Base-by-base conservation (phyloP, 1,140 invertebrate genomes). In the Lepidotrigona ventralis region DNA sequence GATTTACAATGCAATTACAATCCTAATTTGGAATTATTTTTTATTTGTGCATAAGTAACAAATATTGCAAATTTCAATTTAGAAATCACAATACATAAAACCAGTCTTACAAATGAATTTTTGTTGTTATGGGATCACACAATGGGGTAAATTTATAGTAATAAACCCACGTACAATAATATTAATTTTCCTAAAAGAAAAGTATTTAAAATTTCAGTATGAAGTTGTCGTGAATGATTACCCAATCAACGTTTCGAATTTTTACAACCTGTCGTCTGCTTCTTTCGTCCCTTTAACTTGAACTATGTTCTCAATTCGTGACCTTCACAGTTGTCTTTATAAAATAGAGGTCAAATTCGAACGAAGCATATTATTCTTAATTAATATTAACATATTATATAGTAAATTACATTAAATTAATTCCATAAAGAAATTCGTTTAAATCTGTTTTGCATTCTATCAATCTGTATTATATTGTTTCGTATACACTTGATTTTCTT, bases 321-420 rank as follows among this genome's bases (percentile, higher is more conserved):
- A 92, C 91, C 91, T 92, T 91, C 88, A 85, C 76, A 86, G 53
- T 82, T 83, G 84, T 79, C 84, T 80, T 75, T 74, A 66, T 70
- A 71, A 63, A 83, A 54, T 90, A 92, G 90, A 92, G 91, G 91
- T 92, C 91, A 92, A 88, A 88, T 89, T 86, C 85, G 15, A 78
- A 82, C 26, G 26, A 76, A 68, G 72, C 15, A 54, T 51, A 53
- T 75, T 71, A 77, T 78, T 72, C 70, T 76, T 72, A 80, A 81
- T 85, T 69, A 79, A 76, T 69, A 68, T 66, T 29, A 83, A 21
- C 14, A n/a, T 19, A 64, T 60, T 64, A 21, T 29, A 53, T 60
- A 66, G 83, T 84, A 79, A 75, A 60, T 74, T 58, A 17, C 19
- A 68, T n/a, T 74, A 68, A 64, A 60, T 46, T 26, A 54, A 58